Base-by-base conservation (phyloP, 2,797 vertebrate species). In the Cuniculus paca region DNA sequence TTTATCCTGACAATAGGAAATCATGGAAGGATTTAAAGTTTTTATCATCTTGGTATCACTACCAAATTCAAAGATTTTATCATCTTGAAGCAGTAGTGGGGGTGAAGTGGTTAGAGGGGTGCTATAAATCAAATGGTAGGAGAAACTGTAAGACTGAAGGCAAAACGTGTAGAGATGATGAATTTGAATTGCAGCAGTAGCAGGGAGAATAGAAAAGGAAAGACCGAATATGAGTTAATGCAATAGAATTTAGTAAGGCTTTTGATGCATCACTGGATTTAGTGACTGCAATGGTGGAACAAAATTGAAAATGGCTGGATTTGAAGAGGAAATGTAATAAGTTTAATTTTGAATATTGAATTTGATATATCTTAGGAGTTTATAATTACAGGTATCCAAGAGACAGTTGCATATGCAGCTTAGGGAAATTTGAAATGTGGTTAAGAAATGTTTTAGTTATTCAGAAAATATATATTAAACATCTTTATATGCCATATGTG, bases 391-490 rank as follows among this genome's bases (percentile, higher is more conserved):
- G 50, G 72, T 88, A 14, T 60, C 7, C 5, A 79, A 48, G 34
- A 63, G 45, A 48, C 24, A 63, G 9, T 45, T 83, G n/a, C 26
- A 39, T 56, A 26, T 83, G 6, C 70, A 91, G 26, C 26, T 63
- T 88, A 75, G 78, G 60, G 34, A 90, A 56, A 34, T 88, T 72
- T 83, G 68, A 91, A 61, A 60, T 94, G 5, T 12, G 83, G 28
- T 87, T 77, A 87, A 60, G 95, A 75, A 91, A n/a, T 39, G 45
- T 74, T 61, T 82, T 11, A 88, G 13, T 48, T 88, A 87, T 42
- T 72, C 6, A 48, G 17, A 20, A 85, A 39, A 74, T 85, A 54
- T 13, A 36, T 52, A 24, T 63, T 86, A 45, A 90, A 61, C 3
- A 36, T 68, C 13, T 63, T 68, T 88, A 77, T 61, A 22, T 84